Evolutionary conservation across 1,140 invertebrate genomes (phyloP).

Genomic region (Watersipora subatra): DNA sequence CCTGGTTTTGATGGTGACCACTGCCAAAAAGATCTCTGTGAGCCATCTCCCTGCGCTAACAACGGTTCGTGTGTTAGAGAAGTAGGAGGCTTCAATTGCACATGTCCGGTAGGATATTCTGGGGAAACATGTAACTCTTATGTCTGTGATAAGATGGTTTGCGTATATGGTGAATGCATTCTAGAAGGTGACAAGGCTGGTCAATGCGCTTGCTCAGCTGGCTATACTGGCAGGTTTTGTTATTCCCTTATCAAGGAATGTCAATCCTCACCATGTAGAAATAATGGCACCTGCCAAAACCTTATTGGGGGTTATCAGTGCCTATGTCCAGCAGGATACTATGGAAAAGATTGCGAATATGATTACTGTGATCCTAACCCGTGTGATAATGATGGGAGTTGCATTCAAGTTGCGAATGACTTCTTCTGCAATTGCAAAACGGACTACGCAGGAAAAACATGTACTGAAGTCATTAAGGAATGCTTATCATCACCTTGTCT

Average conservation of each 20-base stretch:
- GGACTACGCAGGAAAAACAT: constrained; percentile 83
- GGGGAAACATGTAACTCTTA: constrained; percentile 4
- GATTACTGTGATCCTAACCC: not conserved
- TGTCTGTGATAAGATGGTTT: not conserved
- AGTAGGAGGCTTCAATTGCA: constrained; percentile 17
- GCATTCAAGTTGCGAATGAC: not conserved
- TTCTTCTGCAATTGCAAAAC: constrained; percentile 70
- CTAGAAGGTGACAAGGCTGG: constrained; percentile 40
- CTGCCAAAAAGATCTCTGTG: constrained; percentile 26
- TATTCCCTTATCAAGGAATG: constrained; percentile 62
- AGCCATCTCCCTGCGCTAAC: constrained; percentile 16
- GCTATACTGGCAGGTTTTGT: constrained; percentile 85
- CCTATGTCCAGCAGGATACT: constrained; percentile 55
- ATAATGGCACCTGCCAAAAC: constrained; percentile 67
- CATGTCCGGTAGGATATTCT: constrained; percentile 17
- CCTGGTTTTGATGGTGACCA: not conserved
- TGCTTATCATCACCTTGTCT: constrained; percentile 52
- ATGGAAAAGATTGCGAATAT: constrained; percentile 12
- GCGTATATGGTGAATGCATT: not conserved
- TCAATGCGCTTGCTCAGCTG: constrained; percentile 55
- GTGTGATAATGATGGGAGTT: not conserved
- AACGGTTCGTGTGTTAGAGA: constrained; percentile 19
- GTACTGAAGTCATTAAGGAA: constrained; percentile 54
- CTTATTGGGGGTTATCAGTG: constrained; percentile 72
- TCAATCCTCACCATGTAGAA: constrained; percentile 54